Percentiles rank a stretch among this genome's conserved stretches.
phyloP scores from a whole-genome alignment of 1,140 invertebrate species.

The Pararge aegeria region DNA sequence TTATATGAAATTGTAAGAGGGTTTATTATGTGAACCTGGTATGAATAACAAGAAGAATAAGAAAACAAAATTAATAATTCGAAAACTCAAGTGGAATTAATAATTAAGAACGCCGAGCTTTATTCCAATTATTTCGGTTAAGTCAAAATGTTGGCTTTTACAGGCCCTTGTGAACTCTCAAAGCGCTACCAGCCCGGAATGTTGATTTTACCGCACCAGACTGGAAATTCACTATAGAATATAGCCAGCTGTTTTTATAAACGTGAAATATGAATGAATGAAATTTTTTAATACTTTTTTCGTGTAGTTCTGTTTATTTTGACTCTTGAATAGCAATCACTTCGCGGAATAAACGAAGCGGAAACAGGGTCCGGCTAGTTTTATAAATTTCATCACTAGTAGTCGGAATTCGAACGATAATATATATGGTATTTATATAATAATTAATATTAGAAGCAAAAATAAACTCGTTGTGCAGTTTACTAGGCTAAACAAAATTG shows the following conservation, averaged over 20 bases:
- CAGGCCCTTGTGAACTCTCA: slow-evolving; percentile 9
- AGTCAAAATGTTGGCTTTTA: slow-evolving; percentile 12
- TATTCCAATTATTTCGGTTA: slow-evolving; percentile 11
- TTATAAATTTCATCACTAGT: not conserved
- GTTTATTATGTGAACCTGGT: no score
- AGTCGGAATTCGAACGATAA: no score
- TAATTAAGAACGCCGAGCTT: slow-evolving; percentile 8
- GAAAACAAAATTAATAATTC: slow-evolving; percentile 1
- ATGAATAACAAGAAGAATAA: no score
- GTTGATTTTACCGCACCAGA: slow-evolving; percentile 13
- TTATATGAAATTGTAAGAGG: no score
- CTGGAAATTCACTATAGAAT: slow-evolving; percentile 8
- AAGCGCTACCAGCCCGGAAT: slow-evolving; percentile 8
- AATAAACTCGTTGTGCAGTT: no score
- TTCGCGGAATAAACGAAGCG: not conserved
- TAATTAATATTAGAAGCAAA: no score
- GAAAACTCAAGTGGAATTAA: slow-evolving; percentile 1
- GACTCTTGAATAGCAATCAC: not conserved
- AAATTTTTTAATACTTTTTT: not conserved
- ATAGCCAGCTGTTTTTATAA: slow-evolving; percentile 3
- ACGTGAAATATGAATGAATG: slow-evolving; percentile 4
- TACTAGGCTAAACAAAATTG: no score
- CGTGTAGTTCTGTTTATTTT: not conserved
- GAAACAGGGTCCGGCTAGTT: not conserved
- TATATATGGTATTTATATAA: no score